Base-by-base conservation (phyloP, 2,797 vertebrate genomes). In the Chaunax sp. region DNA sequence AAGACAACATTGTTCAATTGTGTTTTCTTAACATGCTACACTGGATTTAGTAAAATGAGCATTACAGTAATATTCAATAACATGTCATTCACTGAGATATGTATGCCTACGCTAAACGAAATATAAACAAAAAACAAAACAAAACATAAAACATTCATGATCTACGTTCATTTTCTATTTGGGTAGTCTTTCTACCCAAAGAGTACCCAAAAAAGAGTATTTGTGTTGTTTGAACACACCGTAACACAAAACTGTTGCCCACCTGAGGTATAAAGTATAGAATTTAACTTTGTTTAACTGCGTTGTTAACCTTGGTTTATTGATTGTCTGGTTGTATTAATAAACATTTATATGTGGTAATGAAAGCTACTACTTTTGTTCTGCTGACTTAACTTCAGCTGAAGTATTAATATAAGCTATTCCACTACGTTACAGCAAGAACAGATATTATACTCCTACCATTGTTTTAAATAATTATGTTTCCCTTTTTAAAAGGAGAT, bases 391-490 rank as follows among this genome's bases (percentile, higher is more conserved):
- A 25, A 49, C 35, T 62, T 45, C 19, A 54, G 30, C 38, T 40
- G 18, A 10, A 11, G 8, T 14, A 16, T 0, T 26, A 23, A 38
- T 30, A n/a, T 15, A 40, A 28, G 26, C 15, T 51, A 2, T 28
- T 51, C 9, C 37, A 30, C 7, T 16, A 15, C 2, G 2, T 40
- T 15, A 41, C 35, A 41, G 37, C 16, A 41, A 30, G 35, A 25
- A 33, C 37, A 23, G 5, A 23, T 49, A 23, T 15, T 3, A 57
- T 3, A 6, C 25, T 11, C 30, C 2, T 30, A 2, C 10, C 37
- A 19, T 0, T 1, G 50, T 67, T 55, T 4, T n/a, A n/a, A 75
- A 55, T 55, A 47, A 69, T 61, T 40, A 14, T n/a, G n/a, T n/a
- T n/a, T n/a, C n/a, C n/a, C n/a, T n/a, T n/a, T n/a, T 20, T 3